These are phyloP conservation scores for Conchocele bisecta DNA, from an alignment of 2,888 invertebrate genomes.

Conservation along the genomic window DNA sequence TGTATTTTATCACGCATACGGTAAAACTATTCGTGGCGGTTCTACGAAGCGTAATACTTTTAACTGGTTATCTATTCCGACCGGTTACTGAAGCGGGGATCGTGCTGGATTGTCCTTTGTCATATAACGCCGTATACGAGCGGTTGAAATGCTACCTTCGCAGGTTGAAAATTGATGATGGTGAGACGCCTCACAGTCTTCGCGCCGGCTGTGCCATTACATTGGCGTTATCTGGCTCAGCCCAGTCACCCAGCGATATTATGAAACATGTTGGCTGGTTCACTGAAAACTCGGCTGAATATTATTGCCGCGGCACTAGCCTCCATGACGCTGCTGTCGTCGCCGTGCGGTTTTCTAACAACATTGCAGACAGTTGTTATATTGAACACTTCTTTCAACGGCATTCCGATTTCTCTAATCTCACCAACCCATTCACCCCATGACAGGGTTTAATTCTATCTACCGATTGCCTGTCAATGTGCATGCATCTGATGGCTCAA, in stretches of 20 bases:
- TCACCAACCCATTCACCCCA: too few relatives aligned
- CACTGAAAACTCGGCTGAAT: conserved; percentile 6
- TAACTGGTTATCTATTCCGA: conserved; percentile 35
- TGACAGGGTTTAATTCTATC: too few relatives aligned
- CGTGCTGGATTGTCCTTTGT: conserved; percentile 22
- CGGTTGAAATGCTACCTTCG: conserved; percentile 16
- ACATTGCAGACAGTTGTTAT: too few relatives aligned
- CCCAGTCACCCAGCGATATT: not conserved
- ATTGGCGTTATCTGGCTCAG: conserved; percentile 9
- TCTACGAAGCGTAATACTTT: conserved; percentile 33
- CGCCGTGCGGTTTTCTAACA: too few relatives aligned
- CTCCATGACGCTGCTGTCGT: too few relatives aligned
- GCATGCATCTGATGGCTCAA: too few relatives aligned
- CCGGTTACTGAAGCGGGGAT: conserved; percentile 18
- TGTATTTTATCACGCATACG: conserved; percentile 37
- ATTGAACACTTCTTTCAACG: too few relatives aligned
- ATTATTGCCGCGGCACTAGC: conserved; percentile 1
- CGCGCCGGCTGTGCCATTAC: conserved; percentile 30
- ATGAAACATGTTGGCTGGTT: conserved; percentile 33
- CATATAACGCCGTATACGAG: conserved; percentile 20
- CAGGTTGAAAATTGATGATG: conserved; percentile 20
- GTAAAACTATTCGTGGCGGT: conserved; percentile 27
- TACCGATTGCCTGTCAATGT: too few relatives aligned
- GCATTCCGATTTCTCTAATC: too few relatives aligned
- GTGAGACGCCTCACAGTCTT: conserved; percentile 36